These are phyloP conservation scores for Dissostichus mawsoni DNA, from an alignment of 2,113 vertebrate species.

Conservation along the genomic window DNA sequence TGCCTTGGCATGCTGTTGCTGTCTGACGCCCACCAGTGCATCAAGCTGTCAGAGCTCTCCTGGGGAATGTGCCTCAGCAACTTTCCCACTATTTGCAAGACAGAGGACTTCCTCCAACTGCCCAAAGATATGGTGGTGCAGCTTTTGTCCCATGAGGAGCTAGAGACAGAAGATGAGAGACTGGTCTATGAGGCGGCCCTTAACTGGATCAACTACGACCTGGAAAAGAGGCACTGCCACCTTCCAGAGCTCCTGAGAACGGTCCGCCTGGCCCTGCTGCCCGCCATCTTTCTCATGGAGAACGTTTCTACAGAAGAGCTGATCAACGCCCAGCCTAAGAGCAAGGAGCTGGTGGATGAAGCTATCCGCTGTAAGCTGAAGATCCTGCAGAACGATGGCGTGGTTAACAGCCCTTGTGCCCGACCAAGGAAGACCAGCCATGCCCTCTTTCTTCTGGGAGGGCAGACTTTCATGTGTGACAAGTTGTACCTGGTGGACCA, in stretches of 20 bases:
- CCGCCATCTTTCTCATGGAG: slow-evolving; percentile 87
- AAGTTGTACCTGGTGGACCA: slow-evolving; percentile 89
- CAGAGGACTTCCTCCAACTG: slow-evolving; percentile 87
- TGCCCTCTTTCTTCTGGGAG: slow-evolving; percentile 87
- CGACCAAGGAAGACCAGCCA: slow-evolving; percentile 88
- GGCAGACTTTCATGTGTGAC: slow-evolving; percentile 90
- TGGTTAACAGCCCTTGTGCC: slow-evolving; percentile 87
- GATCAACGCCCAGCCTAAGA: slow-evolving; percentile 84
- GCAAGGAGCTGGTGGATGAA: slow-evolving; percentile 87
- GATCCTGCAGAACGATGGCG: slow-evolving; percentile 89
- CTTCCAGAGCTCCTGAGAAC: slow-evolving; percentile 85
- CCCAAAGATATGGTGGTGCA: slow-evolving; percentile 88
- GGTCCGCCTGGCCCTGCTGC: slow-evolving; percentile 86
- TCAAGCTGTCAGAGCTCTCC: slow-evolving; percentile 87
- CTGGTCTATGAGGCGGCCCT: slow-evolving; percentile 88
- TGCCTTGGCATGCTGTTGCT: slow-evolving; percentile 88
- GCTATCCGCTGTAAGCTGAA: slow-evolving; percentile 87
- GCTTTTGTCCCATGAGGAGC: slow-evolving; percentile 87
- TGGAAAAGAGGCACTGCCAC: slow-evolving; percentile 81
- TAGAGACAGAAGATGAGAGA: slow-evolving; percentile 88
- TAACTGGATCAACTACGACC: slow-evolving; percentile 88
- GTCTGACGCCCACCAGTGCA: slow-evolving; percentile 88
- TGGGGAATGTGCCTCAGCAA: slow-evolving; percentile 89
- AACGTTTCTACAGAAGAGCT: slow-evolving; percentile 86
- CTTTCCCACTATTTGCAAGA: slow-evolving; percentile 88